phyloP scores from a whole-genome alignment of 2,113 vertebrate genomes.

The Amazona guildingii region DNA sequence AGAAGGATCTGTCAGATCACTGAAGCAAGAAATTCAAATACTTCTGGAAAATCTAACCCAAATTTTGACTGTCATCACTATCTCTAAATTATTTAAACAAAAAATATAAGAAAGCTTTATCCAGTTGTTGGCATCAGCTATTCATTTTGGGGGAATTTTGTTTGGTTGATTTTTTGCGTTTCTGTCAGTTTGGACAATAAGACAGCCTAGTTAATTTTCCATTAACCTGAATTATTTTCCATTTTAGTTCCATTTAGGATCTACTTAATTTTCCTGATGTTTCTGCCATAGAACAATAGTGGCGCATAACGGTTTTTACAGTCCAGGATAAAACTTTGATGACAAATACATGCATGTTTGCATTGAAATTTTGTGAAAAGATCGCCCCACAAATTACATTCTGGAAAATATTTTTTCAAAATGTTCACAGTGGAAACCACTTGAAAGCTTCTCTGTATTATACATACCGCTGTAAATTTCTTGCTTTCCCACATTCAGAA shows the following conservation, averaged over 20 bases:
- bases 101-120: not conserved
- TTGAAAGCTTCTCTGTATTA: constrained; percentile 49
- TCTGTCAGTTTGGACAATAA: not conserved
- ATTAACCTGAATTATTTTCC: constrained; percentile 7
- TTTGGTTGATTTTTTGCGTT: not conserved
- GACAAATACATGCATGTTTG: constrained; percentile 16
- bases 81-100: not conserved
- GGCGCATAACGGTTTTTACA: not conserved
- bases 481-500: constrained; percentile 61
- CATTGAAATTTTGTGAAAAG: constrained; percentile 49
- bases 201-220: constrained; percentile 11
- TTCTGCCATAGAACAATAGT: not conserved
- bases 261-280: not conserved
- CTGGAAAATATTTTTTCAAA: constrained; percentile 29
- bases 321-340: not conserved
- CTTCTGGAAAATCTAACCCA: not conserved
- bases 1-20: not conserved
- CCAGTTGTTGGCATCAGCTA: not conserved
- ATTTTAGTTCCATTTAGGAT: not conserved
- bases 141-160: not conserved
- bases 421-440: constrained; percentile 52
- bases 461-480: constrained; percentile 40
- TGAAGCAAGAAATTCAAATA: not conserved
- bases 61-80: not conserved
- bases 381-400: constrained; percentile 1